Base-by-base conservation (phyloP, 1,140 invertebrate genomes). In the Diprion similis region DNA sequence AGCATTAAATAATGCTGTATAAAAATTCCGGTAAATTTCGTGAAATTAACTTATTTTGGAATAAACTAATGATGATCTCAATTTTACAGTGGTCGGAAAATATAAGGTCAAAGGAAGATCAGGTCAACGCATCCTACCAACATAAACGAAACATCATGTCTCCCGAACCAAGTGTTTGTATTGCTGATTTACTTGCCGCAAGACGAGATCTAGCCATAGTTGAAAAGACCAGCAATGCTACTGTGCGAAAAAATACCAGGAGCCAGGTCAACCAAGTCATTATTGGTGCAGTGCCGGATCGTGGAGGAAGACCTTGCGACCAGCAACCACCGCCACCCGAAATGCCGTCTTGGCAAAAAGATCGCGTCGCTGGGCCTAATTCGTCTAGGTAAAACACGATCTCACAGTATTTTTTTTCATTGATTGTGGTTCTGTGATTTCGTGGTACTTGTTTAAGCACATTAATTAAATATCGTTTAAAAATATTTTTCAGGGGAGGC, bases 301-400 rank as follows among this genome's bases (percentile, higher is more conserved):
- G 97, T 82, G 97, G 97, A 69, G 97, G 97, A 6, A 87, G 97
- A 76, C 93, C 97, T 1, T 92, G 92, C 80, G 97, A 98, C 82
- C 92, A 95, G 81, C 94, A 96, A 76, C 92, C 96, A 7, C 97
- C 97, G 1, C 96, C 97, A 8, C 96, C 96, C 11, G 97, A 98
- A 89, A 98, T 98, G 96, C 97, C 97, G 10, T 93, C 94, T 1
- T 98, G 96, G 94, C 92, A 95, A 80, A 94, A 96, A 78, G 86
- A 92, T 75, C 80, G 85, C 76, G 82, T 81, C 8, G 78, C 77
- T 68, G 82, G 75, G 75, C 78, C 79, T 66, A 46, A 70, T 65
- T 75, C 79, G 13, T 79, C 76, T 45, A 73, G 77, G 80, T 84
- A 73, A 70, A 72, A 71, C 59, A 70, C 67, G 64, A 68, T 68